Evolutionary conservation across 2,797 vertebrate genomes (phyloP), one percentile per base, ranked within the genome.

Genomic region (Yasuhikotakia modesta): DNA sequence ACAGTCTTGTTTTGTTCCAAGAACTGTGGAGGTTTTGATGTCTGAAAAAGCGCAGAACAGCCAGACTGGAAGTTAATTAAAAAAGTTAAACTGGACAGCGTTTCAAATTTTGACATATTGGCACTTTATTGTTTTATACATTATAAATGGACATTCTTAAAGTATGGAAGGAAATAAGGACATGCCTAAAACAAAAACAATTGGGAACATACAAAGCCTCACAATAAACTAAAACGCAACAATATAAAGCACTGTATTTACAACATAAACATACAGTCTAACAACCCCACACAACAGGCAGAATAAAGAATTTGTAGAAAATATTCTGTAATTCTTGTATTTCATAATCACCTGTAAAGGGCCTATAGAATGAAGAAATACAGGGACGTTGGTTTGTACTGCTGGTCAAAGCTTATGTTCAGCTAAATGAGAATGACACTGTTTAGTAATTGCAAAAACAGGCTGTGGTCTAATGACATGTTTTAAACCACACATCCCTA

Each of bases 201-300:
- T 88, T 73, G 60, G 61, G 27, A 85, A 86, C 82, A 86, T 86
- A 92, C 81, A 88, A 85, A 86, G 86, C 87, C 87, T 87, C 89
- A 86, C 78, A 85, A 91, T 61, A 89, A 86, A 85, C 84, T 17
- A 90, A 86, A 91, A 82, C 13, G 84, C 86, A 89, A 89, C 87
- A 85, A 88, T 89, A 92, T 86, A 90, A 88, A 91, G 91, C 88
- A 10, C 82, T 79, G 79, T 91, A 93, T 93, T 88, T 92, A 93
- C 91, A 88, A 72, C 76, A 79, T 90, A 69, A 85, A 76, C 82
- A 81, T 82, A 43, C 10, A 27, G 27, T 39, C 35, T 82, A 67
- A 46, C 48, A 46, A 72, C 60, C 65, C 74, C 67, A 48, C 46
- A 67, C 65, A 46, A 80, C 78, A 82, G 57, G 50, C 64, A 79